phyloP scores from a whole-genome alignment of 2,888 invertebrate species.

The Omphaloscelis lunosa region DNA sequence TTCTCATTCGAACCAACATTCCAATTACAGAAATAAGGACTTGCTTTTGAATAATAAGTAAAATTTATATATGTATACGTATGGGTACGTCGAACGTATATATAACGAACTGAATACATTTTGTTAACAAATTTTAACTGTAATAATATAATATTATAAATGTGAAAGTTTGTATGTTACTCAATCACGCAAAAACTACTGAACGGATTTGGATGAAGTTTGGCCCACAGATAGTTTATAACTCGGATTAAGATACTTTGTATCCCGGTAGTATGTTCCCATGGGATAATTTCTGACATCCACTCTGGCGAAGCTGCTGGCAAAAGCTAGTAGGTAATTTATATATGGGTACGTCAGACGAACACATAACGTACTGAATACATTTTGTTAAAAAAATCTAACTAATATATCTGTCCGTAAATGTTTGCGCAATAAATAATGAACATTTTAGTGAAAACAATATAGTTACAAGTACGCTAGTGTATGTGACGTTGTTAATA shows the following conservation, averaged over 20 bases:
- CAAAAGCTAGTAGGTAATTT: no score
- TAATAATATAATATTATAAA: neutral
- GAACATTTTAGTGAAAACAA: slow-evolving; percentile 40
- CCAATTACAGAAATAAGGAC: slow-evolving; percentile 27
- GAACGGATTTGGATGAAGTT: no score
- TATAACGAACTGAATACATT: neutral
- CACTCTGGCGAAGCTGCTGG: no score
- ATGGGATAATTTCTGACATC: no score
- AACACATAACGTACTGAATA: neutral
- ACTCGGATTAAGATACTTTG: no score
- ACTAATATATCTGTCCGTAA: slow-evolving; percentile 2
- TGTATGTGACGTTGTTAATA: slow-evolving; percentile 40
- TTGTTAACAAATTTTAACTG: neutral
- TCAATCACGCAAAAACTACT: no score
- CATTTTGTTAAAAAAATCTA: slow-evolving; percentile 5
- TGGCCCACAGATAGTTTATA: no score
- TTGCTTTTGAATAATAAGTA: slow-evolving; percentile 22
- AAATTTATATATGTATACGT: slow-evolving; percentile 5
- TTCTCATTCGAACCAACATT: slow-evolving; percentile 21
- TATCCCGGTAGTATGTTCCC: no score
- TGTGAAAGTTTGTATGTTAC: no score
- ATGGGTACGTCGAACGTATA: neutral
- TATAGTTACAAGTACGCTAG: slow-evolving; percentile 25
- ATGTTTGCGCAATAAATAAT: slow-evolving; percentile 36
- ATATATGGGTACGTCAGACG: neutral